Evolutionary conservation across 1,140 invertebrate species (phyloP), one percentile per base, ranked within the genome.

Genomic region (Macrosteles quadrilineatus): DNA sequence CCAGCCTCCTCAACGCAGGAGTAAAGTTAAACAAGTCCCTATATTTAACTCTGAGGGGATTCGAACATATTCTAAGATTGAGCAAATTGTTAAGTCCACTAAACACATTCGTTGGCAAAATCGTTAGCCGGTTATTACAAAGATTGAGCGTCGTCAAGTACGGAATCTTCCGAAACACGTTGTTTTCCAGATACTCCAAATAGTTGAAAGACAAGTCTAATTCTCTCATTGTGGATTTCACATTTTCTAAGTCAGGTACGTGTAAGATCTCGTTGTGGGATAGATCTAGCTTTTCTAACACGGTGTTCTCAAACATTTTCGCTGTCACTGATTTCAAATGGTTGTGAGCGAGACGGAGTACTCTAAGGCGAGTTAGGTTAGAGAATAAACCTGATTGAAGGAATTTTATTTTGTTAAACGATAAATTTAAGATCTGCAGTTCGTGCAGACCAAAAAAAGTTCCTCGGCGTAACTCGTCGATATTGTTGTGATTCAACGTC

Each of bases 81-180:
- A 93, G 85, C 29, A 97, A 82, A 72, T 88, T 89, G 21, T 87
- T 88, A 6, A 96, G 82, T 73, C 91, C 90, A 0, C 90, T 90
- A 79, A 97, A 96, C 1, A 93, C 92, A 78, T 94, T 95, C 78
- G 96, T 94, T 0, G 93, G 92, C 43, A 96, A 79, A 67, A 94
- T 91, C 0, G 90, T 91, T 27, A 97, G 84, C 74, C 88, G 87
- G 81, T 97, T 97, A 72, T 85, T 84, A 17, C 90, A 88, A 71
- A 97, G 81, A 81, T 92, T 89, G 19, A 97, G 82, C 67, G 86
- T 86, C n/a, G 90, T 87, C 30, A 96, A 80, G 76, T 89, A 90
- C 36, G 91, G 89, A 21, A 91, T 91, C 72, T 89, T 88, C 36
- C 91, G 87, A 78, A 96, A 95, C 79, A 93, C 92, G 19, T 90